Conservation (phyloP, 2,113 vertebrate species). For the Chaenogobius annularis region DNA sequence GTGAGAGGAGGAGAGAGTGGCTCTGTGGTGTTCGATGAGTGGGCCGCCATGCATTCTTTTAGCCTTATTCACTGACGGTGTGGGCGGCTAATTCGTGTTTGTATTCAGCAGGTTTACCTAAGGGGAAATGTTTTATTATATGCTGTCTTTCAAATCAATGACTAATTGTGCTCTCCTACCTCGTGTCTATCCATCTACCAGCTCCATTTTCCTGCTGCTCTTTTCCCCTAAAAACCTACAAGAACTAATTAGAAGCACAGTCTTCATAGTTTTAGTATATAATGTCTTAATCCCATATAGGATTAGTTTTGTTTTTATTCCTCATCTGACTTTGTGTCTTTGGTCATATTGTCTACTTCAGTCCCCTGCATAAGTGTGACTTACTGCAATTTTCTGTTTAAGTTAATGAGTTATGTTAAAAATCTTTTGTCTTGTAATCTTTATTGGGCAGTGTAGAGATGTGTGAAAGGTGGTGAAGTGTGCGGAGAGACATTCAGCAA, state of each 20-base stretch:
- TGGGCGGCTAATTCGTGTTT: constrained; percentile 82
- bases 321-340: not conserved
- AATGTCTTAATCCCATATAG: not conserved
- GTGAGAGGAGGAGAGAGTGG: constrained; percentile 60
- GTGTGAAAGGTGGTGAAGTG: not conserved
- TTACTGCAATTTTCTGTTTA: too few species aligned
- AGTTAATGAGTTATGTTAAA: too few species aligned
- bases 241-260: not conserved
- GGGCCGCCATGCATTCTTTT: constrained; percentile 78
- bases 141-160: constrained; percentile 79
- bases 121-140: constrained; percentile 80
- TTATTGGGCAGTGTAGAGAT: too few species aligned
- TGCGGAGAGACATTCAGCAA: not conserved
- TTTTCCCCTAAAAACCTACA: not conserved
- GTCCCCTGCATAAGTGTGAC: too few species aligned
- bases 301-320: not conserved
- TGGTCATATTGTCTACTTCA: too few species aligned
- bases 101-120: constrained; percentile 82
- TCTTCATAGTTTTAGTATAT: not conserved
- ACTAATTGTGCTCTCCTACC: constrained; percentile 73
- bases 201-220: constrained; percentile 9
- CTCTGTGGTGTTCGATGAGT: constrained; percentile 67
- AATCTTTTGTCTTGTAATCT: too few species aligned
- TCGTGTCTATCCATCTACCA: constrained; percentile 33
- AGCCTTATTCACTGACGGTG: constrained; percentile 77